phyloP scores from a whole-genome alignment of 1,140 invertebrate genomes.

The Drosophila sp. region DNA sequence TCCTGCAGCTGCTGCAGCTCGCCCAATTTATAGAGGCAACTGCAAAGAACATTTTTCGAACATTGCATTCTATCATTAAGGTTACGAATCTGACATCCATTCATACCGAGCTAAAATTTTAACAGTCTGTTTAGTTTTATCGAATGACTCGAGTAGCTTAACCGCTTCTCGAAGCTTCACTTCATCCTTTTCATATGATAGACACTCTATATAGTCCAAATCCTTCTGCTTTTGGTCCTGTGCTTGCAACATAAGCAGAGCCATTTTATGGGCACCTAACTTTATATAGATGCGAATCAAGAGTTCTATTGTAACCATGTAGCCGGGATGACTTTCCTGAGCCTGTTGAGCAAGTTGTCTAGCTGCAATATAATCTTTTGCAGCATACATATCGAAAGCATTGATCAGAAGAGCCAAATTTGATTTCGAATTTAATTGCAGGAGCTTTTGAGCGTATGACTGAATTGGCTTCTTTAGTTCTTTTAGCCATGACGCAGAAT shows the following conservation, averaged over 20 bases:
- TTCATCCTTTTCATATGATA: conserved; percentile 53
- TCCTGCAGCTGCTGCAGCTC: conserved; percentile 41
- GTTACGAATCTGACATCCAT: background rate
- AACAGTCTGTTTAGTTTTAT: conserved; percentile 24
- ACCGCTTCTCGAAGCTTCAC: conserved; percentile 46
- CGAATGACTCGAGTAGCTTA: conserved; percentile 19
- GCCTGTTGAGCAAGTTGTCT: conserved; percentile 84
- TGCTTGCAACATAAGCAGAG: conserved; percentile 54
- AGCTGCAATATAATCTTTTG: conserved; percentile 84
- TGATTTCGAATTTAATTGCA: conserved; percentile 84
- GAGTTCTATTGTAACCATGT: conserved; percentile 53
- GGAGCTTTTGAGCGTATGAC: conserved; percentile 83
- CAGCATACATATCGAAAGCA: conserved; percentile 84
- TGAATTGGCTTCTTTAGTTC: conserved; percentile 78
- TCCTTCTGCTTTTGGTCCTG: conserved; percentile 34
- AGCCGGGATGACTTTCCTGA: conserved; percentile 54
- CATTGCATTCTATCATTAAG: background rate
- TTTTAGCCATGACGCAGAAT: conserved; percentile 25
- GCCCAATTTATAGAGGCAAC: conserved; percentile 61
- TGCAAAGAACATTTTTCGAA: conserved; percentile 11
- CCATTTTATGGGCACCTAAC: conserved; percentile 77
- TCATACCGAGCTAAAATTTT: conserved; percentile 54
- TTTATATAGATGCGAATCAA: conserved; percentile 67
- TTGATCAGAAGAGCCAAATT: conserved; percentile 86
- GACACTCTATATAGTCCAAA: conserved; percentile 51